Conservation (phyloP, 2,113 vertebrate species). For the Ramphastos sulfuratus region DNA sequence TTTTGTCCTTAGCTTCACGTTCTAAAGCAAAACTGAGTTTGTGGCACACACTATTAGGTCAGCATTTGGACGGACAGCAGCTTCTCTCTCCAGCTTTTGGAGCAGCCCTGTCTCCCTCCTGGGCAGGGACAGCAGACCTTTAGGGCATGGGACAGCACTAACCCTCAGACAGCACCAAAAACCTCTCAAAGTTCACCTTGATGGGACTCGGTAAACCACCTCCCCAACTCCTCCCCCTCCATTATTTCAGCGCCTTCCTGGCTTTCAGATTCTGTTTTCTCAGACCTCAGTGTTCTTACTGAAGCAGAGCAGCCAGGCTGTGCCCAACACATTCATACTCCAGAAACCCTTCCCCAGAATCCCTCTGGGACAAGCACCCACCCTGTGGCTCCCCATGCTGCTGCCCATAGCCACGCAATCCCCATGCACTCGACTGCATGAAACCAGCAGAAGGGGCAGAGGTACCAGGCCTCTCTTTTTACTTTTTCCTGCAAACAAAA, state of each 20-base stretch:
- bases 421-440: fast-evolving
- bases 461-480: neutral
- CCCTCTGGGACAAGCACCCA: neutral
- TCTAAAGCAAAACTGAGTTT: neutral
- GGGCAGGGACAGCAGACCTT: neutral
- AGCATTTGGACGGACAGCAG: neutral
- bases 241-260: neutral
- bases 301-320: neutral
- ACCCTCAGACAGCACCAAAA: fast-evolving
- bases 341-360: neutral
- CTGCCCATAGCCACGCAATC: neutral
- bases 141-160: neutral
- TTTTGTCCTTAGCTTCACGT: fast-evolving
- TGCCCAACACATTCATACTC: fast-evolving
- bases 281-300: fast-evolving
- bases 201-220: neutral
- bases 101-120: fast-evolving
- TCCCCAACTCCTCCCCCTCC: neutral
- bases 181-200: neutral
- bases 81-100: neutral
- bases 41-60: neutral
- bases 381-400: neutral
- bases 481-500: neutral
- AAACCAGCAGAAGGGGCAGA: neutral
- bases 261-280: neutral